Conservation (phyloP, 2,113 vertebrate genomes). For the Pionites leucogaster region DNA sequence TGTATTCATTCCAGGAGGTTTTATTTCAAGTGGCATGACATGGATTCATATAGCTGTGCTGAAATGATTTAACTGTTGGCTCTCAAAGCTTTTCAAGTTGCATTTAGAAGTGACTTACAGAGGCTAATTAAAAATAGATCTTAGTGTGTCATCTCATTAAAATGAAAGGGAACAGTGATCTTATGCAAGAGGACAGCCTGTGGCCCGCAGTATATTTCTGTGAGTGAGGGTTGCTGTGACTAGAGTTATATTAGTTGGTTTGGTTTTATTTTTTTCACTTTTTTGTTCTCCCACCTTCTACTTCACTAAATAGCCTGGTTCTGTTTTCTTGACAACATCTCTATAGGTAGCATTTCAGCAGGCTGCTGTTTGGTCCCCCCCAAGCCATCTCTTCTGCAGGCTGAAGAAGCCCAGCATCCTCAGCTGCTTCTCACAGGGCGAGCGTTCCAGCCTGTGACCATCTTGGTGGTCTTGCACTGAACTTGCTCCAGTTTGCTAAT, state of each 20-base stretch:
- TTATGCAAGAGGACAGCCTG: conserved; percentile 14
- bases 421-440: not conserved
- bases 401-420: not conserved
- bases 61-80: conserved; percentile 19
- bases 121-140: conserved; percentile 51
- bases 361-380: not conserved
- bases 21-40: conserved; percentile 1
- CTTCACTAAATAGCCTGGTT: not conserved
- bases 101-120: conserved; percentile 9
- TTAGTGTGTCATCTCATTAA: conserved; percentile 53
- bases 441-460: not conserved
- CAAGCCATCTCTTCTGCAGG: not conserved
- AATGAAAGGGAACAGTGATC: conserved; percentile 20
- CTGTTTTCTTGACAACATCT: not conserved
- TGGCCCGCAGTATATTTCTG: not conserved
- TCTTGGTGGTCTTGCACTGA: not conserved
- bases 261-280: not conserved
- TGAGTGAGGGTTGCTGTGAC: not conserved
- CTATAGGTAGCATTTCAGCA: not conserved
- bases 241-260: not conserved
- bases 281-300: not conserved
- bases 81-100: not conserved
- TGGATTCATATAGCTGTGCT: not conserved
- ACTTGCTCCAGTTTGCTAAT: not conserved
- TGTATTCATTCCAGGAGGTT: not conserved